These are phyloP conservation scores for Lycaon pictus DNA, from an alignment of 2,113 vertebrate genomes.

Conservation along the genomic window DNA sequence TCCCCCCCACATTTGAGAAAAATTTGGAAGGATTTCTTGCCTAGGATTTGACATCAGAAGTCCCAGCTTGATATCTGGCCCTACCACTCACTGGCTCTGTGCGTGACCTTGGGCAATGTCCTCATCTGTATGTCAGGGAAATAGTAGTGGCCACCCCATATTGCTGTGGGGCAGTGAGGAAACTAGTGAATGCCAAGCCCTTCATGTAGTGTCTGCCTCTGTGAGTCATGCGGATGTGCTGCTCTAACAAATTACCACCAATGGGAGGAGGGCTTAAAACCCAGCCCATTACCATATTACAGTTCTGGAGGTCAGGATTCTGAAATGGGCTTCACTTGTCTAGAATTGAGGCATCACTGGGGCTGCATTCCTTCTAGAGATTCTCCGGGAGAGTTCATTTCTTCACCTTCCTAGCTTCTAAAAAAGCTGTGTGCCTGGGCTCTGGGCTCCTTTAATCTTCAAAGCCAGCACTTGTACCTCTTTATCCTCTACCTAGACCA, in stretches of 20 bases:
- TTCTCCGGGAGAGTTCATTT: background rate
- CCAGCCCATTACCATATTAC: background rate
- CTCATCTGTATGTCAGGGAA: background rate
- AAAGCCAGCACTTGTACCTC: background rate
- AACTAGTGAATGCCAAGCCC: background rate
- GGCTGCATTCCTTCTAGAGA: background rate
- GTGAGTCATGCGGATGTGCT: background rate
- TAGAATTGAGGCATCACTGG: too few relatives aligned
- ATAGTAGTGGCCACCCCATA: too few relatives aligned
- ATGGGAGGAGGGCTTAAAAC: accelerated
- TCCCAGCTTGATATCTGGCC: background rate
- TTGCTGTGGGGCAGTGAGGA: background rate
- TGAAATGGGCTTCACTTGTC: background rate
- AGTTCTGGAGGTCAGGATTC: background rate
- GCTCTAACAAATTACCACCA: background rate
- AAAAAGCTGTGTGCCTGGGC: background rate
- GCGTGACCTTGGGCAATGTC: background rate
- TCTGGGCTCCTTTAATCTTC: background rate
- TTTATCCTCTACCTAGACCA: background rate
- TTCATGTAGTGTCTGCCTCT: background rate
- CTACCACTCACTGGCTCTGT: background rate
- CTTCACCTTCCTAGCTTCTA: background rate
- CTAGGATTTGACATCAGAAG: background rate
- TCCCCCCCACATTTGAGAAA: background rate
- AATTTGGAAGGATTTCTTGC: background rate